Base-by-base conservation (phyloP, 1,140 invertebrate species). In the Oedothorax gibbosus region DNA sequence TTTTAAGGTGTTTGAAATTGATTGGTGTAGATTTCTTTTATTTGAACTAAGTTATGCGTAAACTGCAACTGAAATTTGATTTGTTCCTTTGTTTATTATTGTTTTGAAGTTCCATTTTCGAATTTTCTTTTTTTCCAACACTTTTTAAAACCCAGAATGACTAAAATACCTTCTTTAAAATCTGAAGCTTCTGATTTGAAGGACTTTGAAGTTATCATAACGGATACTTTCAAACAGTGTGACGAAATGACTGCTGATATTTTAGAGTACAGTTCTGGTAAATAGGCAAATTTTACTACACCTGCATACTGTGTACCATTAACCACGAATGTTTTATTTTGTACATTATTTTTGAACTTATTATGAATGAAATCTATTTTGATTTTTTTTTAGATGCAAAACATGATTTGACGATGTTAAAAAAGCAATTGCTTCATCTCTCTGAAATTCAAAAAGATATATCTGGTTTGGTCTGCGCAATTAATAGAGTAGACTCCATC, bases 191-290 rank as follows among this genome's bases (percentile, higher is more conserved):
- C 62, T 18, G 54, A 77, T 9, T 20, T 77, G 7, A 35, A 10
- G 10, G 21, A 20, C 3, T 35, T 77, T 51, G 21, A 77, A 15
- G n/a, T 62, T 18, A n/a, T 64, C 20, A 6, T 77, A 18, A 0
- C 7, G 20, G 75, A 77, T 6, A 49, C 57, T 12, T 64, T 77
- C 20, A 20, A 50, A 14, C 35, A 64, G 4, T 77, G 75, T 20
- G 35, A 77, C 14, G 49, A 51, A 50, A 64, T 64, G 75, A 64
- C 49, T 51, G 2, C 75, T 50, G 75, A 77, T 50, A 56, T 77
- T 64, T 0, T 77, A 18, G 57, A 77, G 15, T 77, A 64, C 35
- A 77, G 75, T 64, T 7, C 35, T 11, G 60, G 75, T 77, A 64
- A 7, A 2, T 4, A 35, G 21, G 15, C 51, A 18, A 71, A 14